phyloP scores from a whole-genome alignment of 2,113 vertebrate genomes.

The Columba livia region DNA sequence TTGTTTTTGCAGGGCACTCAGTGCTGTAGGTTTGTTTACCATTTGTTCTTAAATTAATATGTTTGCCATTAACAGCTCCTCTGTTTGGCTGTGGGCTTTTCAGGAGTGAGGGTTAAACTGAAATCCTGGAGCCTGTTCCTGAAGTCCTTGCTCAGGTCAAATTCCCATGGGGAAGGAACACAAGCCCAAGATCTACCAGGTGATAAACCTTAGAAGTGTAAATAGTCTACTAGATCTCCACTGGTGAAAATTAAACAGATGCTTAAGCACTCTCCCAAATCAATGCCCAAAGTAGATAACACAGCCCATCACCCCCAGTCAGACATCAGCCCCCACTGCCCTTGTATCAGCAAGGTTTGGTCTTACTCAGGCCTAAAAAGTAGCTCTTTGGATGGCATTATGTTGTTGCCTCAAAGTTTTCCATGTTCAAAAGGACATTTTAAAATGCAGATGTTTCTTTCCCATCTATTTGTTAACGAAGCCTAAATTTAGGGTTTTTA shows the following conservation, averaged over 20 bases:
- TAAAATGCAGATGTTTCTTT: not conserved
- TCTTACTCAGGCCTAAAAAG: not conserved
- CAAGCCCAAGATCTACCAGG: not conserved
- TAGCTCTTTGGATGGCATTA: not conserved
- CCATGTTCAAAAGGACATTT: not conserved
- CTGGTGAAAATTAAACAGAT: slow-evolving; percentile 47
- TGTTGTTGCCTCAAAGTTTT: not conserved
- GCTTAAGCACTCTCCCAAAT: not conserved
- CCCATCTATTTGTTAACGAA: slow-evolving; percentile 3
- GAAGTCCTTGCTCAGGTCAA: slow-evolving; percentile 14
- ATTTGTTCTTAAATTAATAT: slow-evolving; percentile 17
- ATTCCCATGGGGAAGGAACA: slow-evolving; percentile 9
- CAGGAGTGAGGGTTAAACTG: not conserved
- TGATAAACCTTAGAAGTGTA: slow-evolving; percentile 16
- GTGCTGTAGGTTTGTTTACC: not conserved
- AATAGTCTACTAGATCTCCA: slow-evolving; percentile 22
- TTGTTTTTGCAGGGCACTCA: not conserved
- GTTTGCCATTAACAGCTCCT: slow-evolving; percentile 26
- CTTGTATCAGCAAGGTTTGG: not conserved
- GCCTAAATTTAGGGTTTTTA: slow-evolving; percentile 31
- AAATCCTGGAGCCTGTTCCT: not conserved
- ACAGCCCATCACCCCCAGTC: not conserved
- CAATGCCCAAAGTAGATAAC: slow-evolving; percentile 1
- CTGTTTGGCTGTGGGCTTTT: not conserved
- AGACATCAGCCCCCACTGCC: not conserved